Base-by-base conservation (phyloP, 2,888 invertebrate genomes). In the Caenorhabditis sp. region DNA sequence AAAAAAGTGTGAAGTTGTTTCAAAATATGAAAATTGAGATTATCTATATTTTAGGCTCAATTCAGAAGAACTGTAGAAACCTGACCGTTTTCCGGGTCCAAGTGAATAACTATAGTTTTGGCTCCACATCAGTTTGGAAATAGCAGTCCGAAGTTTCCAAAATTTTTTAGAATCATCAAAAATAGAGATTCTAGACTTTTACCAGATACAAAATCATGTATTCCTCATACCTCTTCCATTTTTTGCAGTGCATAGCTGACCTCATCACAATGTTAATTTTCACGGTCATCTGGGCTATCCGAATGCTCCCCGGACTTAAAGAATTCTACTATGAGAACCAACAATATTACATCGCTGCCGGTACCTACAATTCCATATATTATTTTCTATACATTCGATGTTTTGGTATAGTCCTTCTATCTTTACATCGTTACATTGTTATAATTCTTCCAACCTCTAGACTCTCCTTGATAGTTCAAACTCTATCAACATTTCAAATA, bases 321-420 rank as follows among this genome's bases (percentile, higher is more conserved):
- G 54, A 63, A 12, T 59, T 70, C 27, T 59, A 53, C 31, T 70
- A 58, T 26, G 43, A 62, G 4, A 59, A 66, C 36, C 70, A 70
- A 14, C 17, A 66, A 0, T 70, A 65, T 27, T 70, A 70, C 49
- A 58, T 70, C 10, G 58, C 70, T 1, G 70, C 70, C 17, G 59
- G 59, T 10, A 56, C 63, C 49, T 70, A 70, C 31, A 70, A 70
- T 54, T 56, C 61, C 10, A 59, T 70, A 12, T 70, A 70, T 57
- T 70, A 66, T 38, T 66, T 66, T 25, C 59, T 70, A 0, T 70
- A 70, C 23, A 56, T 70, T 56, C 38, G 70, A 25, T 70, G 70
- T 53, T 66, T 60, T 14, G 70, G 70, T 20, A 70, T 70, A 17
- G 27, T 63, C 7, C 57, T 66, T n/a, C 36, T 70, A 4, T 66